Evolutionary conservation across 2,888 invertebrate genomes (phyloP).

Genomic region (Pardosa pseudoannulata): DNA sequence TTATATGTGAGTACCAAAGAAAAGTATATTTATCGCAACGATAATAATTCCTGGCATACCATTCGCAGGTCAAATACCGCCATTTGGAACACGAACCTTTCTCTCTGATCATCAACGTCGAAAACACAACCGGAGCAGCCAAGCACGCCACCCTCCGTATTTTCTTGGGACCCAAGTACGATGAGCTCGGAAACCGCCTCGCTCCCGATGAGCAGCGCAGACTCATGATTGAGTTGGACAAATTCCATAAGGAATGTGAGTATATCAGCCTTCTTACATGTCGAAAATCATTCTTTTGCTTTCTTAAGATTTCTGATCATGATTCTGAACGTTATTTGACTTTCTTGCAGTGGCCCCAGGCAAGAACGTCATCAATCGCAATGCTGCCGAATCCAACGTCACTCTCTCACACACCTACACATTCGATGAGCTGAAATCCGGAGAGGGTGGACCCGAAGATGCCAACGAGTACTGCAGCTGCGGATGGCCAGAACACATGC

Average conservation of each 20-base stretch:
- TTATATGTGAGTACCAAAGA: no score
- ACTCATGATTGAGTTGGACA: constrained; percentile 86
- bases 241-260: constrained; percentile 83
- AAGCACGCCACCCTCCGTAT: constrained; percentile 84
- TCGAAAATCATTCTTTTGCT: no score
- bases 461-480: constrained; percentile 86
- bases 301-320: no score
- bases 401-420: constrained; percentile 83
- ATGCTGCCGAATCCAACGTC: constrained; percentile 83
- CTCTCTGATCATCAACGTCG: constrained; percentile 80
- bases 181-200: constrained; percentile 84
- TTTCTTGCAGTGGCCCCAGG: constrained; percentile 80
- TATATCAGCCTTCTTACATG: no score
- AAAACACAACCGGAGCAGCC: constrained; percentile 77
- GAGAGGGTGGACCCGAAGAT: constrained; percentile 59
- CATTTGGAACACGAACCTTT: constrained; percentile 88
- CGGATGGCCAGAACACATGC: constrained; percentile 91
- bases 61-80: constrained; percentile 81
- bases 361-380: constrained; percentile 83
- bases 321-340: neutral
- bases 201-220: constrained; percentile 82
- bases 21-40: no score
- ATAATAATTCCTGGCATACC: no score
- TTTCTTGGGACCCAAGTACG: constrained; percentile 83
- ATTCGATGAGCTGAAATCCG: constrained; percentile 84